These are phyloP conservation scores for Eulemur rubriventer DNA, from an alignment of 2,797 vertebrate genomes.

Conservation along the genomic window DNA sequence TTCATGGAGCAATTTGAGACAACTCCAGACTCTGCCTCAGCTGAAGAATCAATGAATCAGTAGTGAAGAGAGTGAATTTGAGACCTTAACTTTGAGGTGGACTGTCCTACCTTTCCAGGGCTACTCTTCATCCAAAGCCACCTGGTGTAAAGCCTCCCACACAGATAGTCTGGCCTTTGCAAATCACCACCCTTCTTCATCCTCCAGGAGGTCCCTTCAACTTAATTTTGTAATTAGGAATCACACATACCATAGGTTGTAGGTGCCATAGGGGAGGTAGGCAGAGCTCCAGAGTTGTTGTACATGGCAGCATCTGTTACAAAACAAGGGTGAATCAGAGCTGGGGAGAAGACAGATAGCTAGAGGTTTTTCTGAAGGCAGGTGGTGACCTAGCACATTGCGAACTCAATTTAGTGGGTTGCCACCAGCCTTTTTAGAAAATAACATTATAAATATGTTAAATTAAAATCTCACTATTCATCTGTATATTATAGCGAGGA, in stretches of 20 bases:
- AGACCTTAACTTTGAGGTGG: not conserved
- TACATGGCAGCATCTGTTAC: conserved; percentile 96
- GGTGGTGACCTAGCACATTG: not conserved
- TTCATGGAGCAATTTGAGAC: not conserved
- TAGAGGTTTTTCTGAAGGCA: not conserved
- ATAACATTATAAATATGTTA: not conserved
- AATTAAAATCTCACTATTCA: not conserved
- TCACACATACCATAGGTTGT: conserved; percentile 86
- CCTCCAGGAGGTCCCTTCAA: not conserved
- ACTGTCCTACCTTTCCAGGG: not conserved
- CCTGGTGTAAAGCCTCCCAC: not conserved
- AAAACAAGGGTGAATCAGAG: conserved; percentile 39
- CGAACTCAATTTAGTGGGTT: not conserved
- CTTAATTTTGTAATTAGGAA: not conserved
- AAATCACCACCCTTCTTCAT: not conserved
- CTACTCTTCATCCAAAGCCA: not conserved
- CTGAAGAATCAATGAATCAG: not conserved
- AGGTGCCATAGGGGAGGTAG: conserved; percentile 84
- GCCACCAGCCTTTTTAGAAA: not conserved
- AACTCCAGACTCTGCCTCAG: not conserved
- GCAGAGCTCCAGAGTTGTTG: conserved; percentile 91
- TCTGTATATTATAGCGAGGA: not conserved
- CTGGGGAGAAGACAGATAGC: not conserved
- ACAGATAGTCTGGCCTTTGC: not conserved
- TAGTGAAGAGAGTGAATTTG: not conserved